Evolutionary conservation across 2,888 invertebrate species (phyloP).

Genomic region (Sphaeridia pumilis): DNA sequence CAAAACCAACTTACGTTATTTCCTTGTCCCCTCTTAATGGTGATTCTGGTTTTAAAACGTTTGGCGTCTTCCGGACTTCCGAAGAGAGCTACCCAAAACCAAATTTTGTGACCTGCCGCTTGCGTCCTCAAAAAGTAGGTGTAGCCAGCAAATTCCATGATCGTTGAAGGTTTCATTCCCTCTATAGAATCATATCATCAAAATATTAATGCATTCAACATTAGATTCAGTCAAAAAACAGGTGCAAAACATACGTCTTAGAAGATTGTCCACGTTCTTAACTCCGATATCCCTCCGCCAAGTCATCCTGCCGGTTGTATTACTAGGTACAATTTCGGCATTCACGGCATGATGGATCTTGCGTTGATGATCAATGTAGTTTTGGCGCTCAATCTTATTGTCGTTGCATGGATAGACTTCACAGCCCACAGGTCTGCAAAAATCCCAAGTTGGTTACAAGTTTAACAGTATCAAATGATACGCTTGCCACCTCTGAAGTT

Average conservation of each 20-base stretch:
- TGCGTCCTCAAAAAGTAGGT: slow-evolving; percentile 1
- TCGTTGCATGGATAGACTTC: not conserved
- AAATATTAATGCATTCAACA: not conserved
- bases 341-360: not conserved
- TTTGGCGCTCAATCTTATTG: not conserved
- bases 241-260: not conserved
- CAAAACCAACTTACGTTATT: not conserved
- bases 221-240: not conserved
- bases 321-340: not conserved
- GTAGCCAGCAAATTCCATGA: not conserved
- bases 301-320: not conserved
- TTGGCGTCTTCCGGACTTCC: slow-evolving; percentile 4
- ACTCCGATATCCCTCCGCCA: not conserved
- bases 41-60: not conserved
- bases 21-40: not conserved
- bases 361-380: not conserved
- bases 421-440: not conserved
- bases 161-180: not conserved
- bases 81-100: slow-evolving; percentile 4
- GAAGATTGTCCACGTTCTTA: not conserved
- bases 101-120: slow-evolving; percentile 4
- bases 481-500: too few species aligned
- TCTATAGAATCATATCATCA: not conserved
- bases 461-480: too few species aligned
- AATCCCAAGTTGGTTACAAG: not conserved